Conservation (phyloP, 1,140 invertebrate genomes). For the Vanessa atalanta region DNA sequence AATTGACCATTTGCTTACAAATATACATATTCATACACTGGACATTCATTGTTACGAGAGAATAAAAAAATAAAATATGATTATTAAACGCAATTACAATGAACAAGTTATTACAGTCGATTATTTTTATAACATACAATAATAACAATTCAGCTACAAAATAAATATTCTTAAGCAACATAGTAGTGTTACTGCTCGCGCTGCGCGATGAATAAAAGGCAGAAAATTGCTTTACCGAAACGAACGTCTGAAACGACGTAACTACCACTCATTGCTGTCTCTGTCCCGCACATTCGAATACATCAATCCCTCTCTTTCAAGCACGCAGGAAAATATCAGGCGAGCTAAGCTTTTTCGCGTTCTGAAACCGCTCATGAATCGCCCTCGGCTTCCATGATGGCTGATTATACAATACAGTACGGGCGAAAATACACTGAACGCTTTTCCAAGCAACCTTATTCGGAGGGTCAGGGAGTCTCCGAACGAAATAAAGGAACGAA, state of each 20-base stretch:
- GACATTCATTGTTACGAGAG: conserved; percentile 23
- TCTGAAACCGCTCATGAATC: conserved; percentile 56
- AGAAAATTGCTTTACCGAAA: conserved; percentile 70
- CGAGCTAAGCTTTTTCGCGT: conserved; percentile 64
- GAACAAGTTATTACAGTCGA: conserved; percentile 45
- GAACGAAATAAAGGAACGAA: conserved; percentile 48
- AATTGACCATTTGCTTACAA: background rate
- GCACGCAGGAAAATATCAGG: conserved; percentile 45
- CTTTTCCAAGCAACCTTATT: conserved; percentile 49
- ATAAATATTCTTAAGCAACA: conserved; percentile 59
- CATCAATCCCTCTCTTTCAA: conserved; percentile 46
- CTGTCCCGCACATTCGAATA: conserved; percentile 34
- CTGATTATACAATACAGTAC: conserved; percentile 76
- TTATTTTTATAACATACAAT: conserved; percentile 50
- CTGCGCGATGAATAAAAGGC: conserved; percentile 66
- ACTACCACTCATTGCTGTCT: conserved; percentile 51
- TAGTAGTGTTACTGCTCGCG: conserved; percentile 48
- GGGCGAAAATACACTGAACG: conserved; percentile 62
- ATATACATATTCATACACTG: conserved; percentile 35
- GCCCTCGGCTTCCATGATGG: conserved; percentile 72
- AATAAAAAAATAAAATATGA: conserved; percentile 17
- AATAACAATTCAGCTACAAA: conserved; percentile 41
- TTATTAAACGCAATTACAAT: conserved; percentile 39
- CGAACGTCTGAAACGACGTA: conserved; percentile 49
- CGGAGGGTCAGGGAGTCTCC: conserved; percentile 45